Evolutionary conservation across 2,113 vertebrate genomes (phyloP), one percentile per base, ranked within the genome.

Genomic region (Prinia subflava): DNA sequence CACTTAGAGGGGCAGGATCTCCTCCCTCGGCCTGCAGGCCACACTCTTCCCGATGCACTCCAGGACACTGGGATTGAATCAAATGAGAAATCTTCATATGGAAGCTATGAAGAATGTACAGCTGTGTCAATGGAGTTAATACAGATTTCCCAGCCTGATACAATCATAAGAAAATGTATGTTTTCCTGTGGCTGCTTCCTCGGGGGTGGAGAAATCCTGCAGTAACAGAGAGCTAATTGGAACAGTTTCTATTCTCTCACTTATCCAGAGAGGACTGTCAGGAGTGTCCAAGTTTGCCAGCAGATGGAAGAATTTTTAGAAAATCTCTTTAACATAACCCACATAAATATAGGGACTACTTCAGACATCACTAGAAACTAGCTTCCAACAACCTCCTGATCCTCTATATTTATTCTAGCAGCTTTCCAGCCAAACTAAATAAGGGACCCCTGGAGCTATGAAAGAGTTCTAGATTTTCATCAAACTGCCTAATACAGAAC

Each of bases 91-190:
- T 31, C 10, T 28, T 52, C 8, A 28, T 25, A 28, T 22, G 7
- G 31, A 57, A 84, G 11, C 11, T 33, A 39, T 59, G 24, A 80
- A 80, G 67, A 87, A 67, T 33, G 6, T 57, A 22, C 17, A 47
- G 6, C 14, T 59, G 11, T 52, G 11, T 52, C 46, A 75, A 21
- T 28, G 23, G 41, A 52, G 3, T 53, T 53, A 4, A 11, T 18
- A 33, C 6, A 23, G 30, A 31, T 92, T 83, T 46, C 4, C 25
- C 31, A 80, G 22, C 10, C 11, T 76, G 18, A 27, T 42, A 25
- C 0, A 2, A 31, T 17, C 5, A 12, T 31, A 67, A n/a, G 13
- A 87, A 70, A 71, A 49, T 39, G 0, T 30, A 2, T 11, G 4
- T 71, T 76, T 84, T 81, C 4, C 53, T 33, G 22, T 28, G 30